Percentiles rank a stretch among this genome's conserved stretches.
phyloP scores from a whole-genome alignment of 2,888 invertebrate genomes.

The Cryptops parisi region DNA sequence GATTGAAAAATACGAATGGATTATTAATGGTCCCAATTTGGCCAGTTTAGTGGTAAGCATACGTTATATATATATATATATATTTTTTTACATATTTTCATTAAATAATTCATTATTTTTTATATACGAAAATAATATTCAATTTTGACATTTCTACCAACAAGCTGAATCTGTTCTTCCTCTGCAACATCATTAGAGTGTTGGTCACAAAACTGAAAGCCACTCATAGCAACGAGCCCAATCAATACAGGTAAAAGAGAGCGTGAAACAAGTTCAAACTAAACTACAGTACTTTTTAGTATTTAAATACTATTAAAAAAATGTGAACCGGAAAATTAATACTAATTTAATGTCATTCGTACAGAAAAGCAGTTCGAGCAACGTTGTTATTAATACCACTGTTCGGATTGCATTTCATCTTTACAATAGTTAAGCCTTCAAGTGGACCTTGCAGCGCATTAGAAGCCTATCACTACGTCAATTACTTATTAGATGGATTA shows the following conservation, averaged over 20 bases:
- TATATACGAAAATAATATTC: no score
- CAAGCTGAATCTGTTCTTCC: conserved; percentile 28
- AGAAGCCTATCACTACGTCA: conserved; percentile 31
- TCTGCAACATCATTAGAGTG: conserved; percentile 29
- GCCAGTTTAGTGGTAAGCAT: conserved; percentile 30
- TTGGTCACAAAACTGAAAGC: conserved; percentile 33
- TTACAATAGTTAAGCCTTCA: conserved; percentile 35
- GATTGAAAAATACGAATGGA: conserved; percentile 29
- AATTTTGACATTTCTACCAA: no score
- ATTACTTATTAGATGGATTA: conserved; percentile 34
- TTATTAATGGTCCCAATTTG: conserved; percentile 30
- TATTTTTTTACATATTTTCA: no score
- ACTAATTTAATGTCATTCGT: conserved; percentile 17
- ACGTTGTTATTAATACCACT: conserved; percentile 36
- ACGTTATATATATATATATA: no score
- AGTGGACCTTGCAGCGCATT: conserved; percentile 25
- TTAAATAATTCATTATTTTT: no score
- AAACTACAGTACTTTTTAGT: no score
- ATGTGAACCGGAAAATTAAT: no score
- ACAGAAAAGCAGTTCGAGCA: conserved; percentile 37
- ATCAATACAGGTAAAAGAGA: conserved; percentile 39
- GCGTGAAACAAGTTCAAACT: no score
- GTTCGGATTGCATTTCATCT: conserved; percentile 36
- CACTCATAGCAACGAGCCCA: conserved; percentile 34
- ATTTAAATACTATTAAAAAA: no score